Percentiles rank a stretch among this genome's conserved stretches.
Conservation (phyloP, 1,140 invertebrate species). For the Drosophila orosa region DNA sequence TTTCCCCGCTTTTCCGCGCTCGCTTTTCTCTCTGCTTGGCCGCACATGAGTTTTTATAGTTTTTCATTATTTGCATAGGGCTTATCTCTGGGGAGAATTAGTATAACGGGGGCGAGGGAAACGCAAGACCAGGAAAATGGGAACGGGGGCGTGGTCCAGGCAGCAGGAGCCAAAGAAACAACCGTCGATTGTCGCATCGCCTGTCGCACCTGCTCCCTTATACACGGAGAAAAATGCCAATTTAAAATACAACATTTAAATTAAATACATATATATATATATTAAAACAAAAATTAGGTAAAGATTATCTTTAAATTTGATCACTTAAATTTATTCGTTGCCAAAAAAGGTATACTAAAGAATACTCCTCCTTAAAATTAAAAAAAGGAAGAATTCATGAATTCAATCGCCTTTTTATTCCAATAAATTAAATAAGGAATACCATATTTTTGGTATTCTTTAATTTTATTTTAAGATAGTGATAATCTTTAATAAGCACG, state of each 20-base stretch:
- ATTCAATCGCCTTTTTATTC: not conserved
- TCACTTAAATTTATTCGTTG: too few relatives aligned
- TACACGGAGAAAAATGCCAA: conserved; percentile 7
- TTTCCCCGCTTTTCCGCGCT: not conserved
- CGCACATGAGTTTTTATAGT: conserved; percentile 79
- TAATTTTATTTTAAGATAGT: not conserved
- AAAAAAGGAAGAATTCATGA: too few relatives aligned
- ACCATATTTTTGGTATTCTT: too few relatives aligned
- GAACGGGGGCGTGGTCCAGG: conserved; percentile 9
- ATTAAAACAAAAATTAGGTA: too few relatives aligned
- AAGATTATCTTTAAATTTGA: too few relatives aligned
- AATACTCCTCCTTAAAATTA: not conserved
- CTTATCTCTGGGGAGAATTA: conserved; percentile 75
- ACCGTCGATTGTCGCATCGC: conserved; percentile 65
- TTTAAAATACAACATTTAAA: not conserved
- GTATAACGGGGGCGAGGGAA: conserved; percentile 32
- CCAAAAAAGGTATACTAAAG: not conserved
- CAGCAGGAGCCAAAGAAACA: conserved; percentile 47
- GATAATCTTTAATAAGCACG: fast-evolving
- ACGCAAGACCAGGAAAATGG: conserved; percentile 6
- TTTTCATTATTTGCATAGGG: conserved; percentile 82
- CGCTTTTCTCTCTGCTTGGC: conserved; percentile 41
- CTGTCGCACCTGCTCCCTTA: conserved; percentile 61
- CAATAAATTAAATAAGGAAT: too few relatives aligned
- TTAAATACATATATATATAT: too few relatives aligned